These are phyloP conservation scores for Dione juno DNA, from an alignment of 2,888 invertebrate species.

Conservation along the genomic window DNA sequence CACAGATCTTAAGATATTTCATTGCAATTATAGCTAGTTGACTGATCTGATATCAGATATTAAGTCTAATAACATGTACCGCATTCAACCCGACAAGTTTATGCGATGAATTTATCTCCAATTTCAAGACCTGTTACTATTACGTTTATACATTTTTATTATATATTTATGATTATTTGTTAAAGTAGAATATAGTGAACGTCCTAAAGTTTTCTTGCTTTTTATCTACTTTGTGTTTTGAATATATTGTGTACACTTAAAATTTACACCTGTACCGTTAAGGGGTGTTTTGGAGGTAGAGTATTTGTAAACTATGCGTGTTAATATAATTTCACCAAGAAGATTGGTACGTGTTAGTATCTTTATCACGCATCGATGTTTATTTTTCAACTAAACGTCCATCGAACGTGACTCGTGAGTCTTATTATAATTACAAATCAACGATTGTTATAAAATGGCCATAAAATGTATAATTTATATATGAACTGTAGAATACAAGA, in stretches of 20 bases:
- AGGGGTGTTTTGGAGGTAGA: background rate
- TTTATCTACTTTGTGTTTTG: background rate
- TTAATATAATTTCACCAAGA: conserved; percentile 25
- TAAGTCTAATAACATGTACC: conserved; percentile 48
- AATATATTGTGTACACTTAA: background rate
- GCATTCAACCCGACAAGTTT: conserved; percentile 28
- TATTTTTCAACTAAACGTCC: conserved; percentile 56
- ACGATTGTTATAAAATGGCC: conserved; percentile 78
- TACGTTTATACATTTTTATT: background rate
- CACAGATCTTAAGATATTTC: conserved; percentile 44
- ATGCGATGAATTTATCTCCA: conserved; percentile 10
- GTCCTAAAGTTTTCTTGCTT: background rate
- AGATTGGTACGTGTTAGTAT: conserved; percentile 36
- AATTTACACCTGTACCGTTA: background rate
- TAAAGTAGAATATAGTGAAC: background rate
- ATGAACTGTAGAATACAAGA: conserved; percentile 64
- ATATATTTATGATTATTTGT: background rate
- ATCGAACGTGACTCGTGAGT: conserved; percentile 69
- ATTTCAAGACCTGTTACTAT: conserved; percentile 8
- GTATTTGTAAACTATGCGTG: conserved; percentile 9
- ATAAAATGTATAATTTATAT: conserved; percentile 80
- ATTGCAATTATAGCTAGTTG: conserved; percentile 61
- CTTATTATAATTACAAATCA: conserved; percentile 82
- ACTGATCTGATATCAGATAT: conserved; percentile 63
- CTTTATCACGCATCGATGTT: conserved; percentile 51